Base-by-base conservation (phyloP, 2,888 invertebrate genomes). In the Coremacera marginata region DNA sequence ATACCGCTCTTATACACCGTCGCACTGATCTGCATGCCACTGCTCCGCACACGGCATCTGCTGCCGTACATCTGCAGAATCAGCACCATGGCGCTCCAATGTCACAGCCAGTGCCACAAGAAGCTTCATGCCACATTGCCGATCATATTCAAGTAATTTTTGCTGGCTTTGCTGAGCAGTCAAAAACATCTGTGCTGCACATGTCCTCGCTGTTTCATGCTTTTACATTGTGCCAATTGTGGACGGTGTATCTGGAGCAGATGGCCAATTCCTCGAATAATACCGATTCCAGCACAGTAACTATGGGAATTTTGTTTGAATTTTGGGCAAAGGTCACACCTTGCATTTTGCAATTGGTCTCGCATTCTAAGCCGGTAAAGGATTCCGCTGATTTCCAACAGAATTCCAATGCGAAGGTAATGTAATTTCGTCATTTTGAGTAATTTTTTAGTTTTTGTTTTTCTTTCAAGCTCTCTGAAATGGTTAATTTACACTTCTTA, bases 251-350 rank as follows among this genome's bases (percentile, higher is more conserved):
- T 90, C 93, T 99, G 88, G 99, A 99, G 89, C 95, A 96, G 89
- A 91, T 95, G 84, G 94, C 96, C 1, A 92, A 91, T 67, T 91
- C 91, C 62, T 91, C 92, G 86, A 94, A 93, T 81, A 93, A 92
- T 86, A 91, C 92, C 52, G 96, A 96, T 86, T 92, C 93, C 16
- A 94, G 94, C 85, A 94, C 95, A 0, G 22, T 74, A 16, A 74
- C 74, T 19, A 92, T 94, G 90, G 94, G 94, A 81, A 95, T 97
- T 81, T 92, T 99, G 75, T 94, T 98, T 83, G 98, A 99, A 90
- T 99, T 99, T 92, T 99, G 99, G 99, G 96, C 96, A 71, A 96
- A 98, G 90, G 95, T 99, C 7, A 98, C 99, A 55, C 99, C 99
- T 0, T 96, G 95, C 79, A 94, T 99, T 77, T 91, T 99, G 79